Base-by-base conservation (phyloP, 2,113 vertebrate genomes). In the Brachyhypopomus gauderio region DNA sequence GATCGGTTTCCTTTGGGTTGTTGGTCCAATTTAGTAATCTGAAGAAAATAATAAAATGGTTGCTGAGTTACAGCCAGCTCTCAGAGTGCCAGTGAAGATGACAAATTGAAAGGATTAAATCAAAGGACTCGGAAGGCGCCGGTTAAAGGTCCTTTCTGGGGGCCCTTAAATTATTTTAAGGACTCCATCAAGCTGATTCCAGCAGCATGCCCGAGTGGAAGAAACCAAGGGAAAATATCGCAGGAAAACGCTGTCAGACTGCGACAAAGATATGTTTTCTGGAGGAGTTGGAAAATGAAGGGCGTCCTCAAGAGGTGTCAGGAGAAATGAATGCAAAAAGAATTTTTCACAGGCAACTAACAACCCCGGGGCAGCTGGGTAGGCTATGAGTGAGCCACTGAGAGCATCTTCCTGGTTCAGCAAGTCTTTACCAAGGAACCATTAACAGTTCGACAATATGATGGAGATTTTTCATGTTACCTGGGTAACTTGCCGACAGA, bases 81-180 rank as follows among this genome's bases (percentile, higher is more conserved):
- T 84, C 78, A 80, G 80, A 84, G 69, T 77, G 70, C 80, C 66
- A 87, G 83, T 84, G 82, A 87, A 89, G 82, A 89, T 89, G 89
- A 91, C 89, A 88, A 90, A 92, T 88, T 83, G 86, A 90, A 88
- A 88, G 87, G 88, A 91, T 90, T 92, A 92, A 92, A 90, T 90
- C 86, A 88, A 82, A 77, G 75, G 86, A 83, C 85, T 79, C 74
- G 64, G 83, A 87, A 84, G 86, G 80, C 55, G 86, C 82, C 59
- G 71, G 62, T 63, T 66, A 79, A 83, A 82, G 72, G 81, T 82
- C 79, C 36, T 86, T 85, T 81, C 64, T 87, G 82, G 73, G 80
- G 84, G 82, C 84, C 85, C 87, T 88, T 91, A 87, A 90, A 91
- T 91, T 88, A 92, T 91, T 91, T 87, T 69, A 91, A 90, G 84